Percentiles rank a stretch among this genome's conserved stretches.
Conservation (phyloP, 2,113 vertebrate genomes). For the Scopus umbretta region DNA sequence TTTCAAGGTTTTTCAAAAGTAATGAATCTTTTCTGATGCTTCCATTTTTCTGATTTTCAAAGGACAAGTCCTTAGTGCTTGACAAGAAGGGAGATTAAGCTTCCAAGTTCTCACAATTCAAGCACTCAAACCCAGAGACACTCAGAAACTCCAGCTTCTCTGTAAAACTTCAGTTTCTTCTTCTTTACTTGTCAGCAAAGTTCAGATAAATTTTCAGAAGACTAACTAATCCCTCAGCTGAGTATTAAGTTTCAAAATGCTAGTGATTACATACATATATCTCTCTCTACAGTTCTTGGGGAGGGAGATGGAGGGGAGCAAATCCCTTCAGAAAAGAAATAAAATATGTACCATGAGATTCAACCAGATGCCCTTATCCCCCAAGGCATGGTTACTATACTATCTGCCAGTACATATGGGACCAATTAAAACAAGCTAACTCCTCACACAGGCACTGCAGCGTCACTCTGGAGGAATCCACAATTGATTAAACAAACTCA, state of each 20-base stretch:
- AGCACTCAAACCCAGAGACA: background rate
- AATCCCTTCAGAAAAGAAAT: conserved; percentile 17
- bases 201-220: conserved; percentile 8
- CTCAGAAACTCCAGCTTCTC: background rate
- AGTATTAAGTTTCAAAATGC: background rate
- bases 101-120: background rate
- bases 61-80: background rate
- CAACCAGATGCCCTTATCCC: background rate
- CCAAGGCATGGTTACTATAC: background rate
- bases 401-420: conserved; percentile 38
- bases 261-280: background rate
- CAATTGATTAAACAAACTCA: conserved; percentile 41
- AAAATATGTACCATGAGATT: background rate
- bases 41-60: background rate
- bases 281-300: background rate
- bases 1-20: background rate
- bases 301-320: background rate
- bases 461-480: conserved; percentile 1
- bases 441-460: background rate
- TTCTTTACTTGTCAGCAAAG: background rate
- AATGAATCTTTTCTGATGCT: background rate
- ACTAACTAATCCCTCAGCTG: background rate
- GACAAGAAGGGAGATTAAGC: background rate
- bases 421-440: conserved; percentile 31
- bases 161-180: background rate